Percentiles rank a stretch among this genome's conserved stretches.
These are phyloP conservation scores for Lycodopsis pacificus DNA, from an alignment of 2,797 vertebrate species.

Conservation along the genomic window DNA sequence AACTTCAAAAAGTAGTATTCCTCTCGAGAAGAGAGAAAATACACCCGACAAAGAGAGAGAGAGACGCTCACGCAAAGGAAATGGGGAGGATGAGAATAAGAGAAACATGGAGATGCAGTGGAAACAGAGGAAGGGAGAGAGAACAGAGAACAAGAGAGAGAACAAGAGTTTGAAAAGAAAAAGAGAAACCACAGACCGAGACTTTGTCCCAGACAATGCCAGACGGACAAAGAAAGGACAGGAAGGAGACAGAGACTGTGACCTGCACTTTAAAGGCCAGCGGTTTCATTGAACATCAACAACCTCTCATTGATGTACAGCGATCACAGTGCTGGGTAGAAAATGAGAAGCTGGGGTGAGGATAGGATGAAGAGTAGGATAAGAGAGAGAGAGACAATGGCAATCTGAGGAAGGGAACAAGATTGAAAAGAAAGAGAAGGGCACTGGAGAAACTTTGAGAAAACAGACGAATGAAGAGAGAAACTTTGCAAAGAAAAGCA, in stretches of 20 bases:
- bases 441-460: background rate
- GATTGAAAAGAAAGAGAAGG: slow-evolving; percentile 14
- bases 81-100: slow-evolving; percentile 39
- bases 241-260: slow-evolving; percentile 27
- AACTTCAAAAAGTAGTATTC: slow-evolving; percentile 69
- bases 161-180: slow-evolving; percentile 31
- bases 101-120: slow-evolving; percentile 47
- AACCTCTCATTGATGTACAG: slow-evolving; percentile 35
- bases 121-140: slow-evolving; percentile 30
- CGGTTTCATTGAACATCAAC: slow-evolving; percentile 35
- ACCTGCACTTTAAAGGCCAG: slow-evolving; percentile 37
- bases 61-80: slow-evolving; percentile 49
- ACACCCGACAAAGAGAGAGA: slow-evolving; percentile 29
- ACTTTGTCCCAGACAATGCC: slow-evolving; percentile 25
- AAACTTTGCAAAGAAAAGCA: background rate
- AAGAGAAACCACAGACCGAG: slow-evolving; percentile 26
- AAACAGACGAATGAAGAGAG: slow-evolving; percentile 11
- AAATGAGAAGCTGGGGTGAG: slow-evolving; percentile 13
- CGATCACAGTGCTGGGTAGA: background rate
- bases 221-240: slow-evolving; percentile 19
- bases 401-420: background rate
- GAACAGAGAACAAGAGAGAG: slow-evolving; percentile 24
- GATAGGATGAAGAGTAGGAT: background rate
- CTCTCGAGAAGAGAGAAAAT: slow-evolving; percentile 68
- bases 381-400: slow-evolving; percentile 6